phyloP scores from a whole-genome alignment of 53 echinoderm and acorn worm genomes.

The Temnopleurus reevesii region DNA sequence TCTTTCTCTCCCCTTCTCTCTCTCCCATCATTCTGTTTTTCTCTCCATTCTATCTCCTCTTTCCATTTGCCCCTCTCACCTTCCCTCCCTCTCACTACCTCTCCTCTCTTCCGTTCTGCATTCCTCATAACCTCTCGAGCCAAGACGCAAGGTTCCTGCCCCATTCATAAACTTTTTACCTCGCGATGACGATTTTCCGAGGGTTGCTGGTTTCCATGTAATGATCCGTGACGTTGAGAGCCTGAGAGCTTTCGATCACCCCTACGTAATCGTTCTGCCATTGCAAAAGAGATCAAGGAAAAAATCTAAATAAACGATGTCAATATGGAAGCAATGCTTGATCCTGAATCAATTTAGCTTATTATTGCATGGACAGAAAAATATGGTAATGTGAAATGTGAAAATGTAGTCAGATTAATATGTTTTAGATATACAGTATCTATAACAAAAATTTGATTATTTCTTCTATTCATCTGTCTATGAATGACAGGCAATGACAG shows the following conservation, averaged over 20 bases:
- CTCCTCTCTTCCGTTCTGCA: background rate
- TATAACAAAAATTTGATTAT: no score
- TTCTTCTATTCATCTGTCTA: no score
- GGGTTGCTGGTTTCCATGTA: background rate
- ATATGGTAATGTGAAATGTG: no score
- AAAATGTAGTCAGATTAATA: no score
- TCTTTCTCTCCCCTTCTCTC: background rate
- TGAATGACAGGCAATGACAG: no score
- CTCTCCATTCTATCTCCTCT: background rate
- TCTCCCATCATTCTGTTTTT: background rate
- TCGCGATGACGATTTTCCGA: background rate
- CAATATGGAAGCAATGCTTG: no score
- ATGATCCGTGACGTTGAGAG: background rate
- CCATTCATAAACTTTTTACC: conserved; percentile 39
- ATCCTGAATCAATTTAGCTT: no score
- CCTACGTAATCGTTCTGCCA: background rate
- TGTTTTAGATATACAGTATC: no score
- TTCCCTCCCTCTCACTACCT: background rate
- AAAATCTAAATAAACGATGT: no score
- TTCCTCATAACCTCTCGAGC: background rate
- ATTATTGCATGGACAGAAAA: no score
- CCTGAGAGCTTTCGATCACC: background rate
- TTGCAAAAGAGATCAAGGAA: background rate
- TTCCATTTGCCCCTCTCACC: background rate
- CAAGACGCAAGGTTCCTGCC: conserved; percentile 6